Evolutionary conservation across 2,888 invertebrate species (phyloP).

Genomic region (Atethmia centrago): DNA sequence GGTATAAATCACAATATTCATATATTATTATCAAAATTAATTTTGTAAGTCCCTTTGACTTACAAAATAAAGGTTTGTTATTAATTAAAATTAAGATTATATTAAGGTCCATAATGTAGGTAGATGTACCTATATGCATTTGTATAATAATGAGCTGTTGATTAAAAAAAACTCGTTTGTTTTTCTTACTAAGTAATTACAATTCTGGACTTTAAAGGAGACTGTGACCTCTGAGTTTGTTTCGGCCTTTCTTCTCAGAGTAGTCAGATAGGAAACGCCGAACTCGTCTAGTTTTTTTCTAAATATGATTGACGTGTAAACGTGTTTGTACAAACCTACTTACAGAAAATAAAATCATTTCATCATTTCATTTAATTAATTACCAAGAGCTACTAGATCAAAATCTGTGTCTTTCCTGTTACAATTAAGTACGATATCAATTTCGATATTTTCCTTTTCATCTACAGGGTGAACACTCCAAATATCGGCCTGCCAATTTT

Average conservation of each 20-base stretch:
- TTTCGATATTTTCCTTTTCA: slow-evolving; percentile 28
- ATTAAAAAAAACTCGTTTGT: not conserved
- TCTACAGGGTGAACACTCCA: slow-evolving; percentile 14
- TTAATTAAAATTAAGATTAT: not conserved
- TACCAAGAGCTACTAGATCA: too few relatives aligned
- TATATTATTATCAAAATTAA: not conserved
- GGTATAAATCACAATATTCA: not conserved
- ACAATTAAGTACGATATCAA: slow-evolving; percentile 20
- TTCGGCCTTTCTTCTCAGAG: too few relatives aligned
- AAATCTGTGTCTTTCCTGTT: too few relatives aligned
- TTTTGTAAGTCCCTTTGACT: not conserved
- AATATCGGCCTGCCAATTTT: slow-evolving; percentile 19
- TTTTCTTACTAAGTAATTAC: not conserved
- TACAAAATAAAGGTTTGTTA: too few relatives aligned
- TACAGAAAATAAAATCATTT: too few relatives aligned
- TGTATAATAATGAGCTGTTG: not conserved
- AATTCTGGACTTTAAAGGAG: too few relatives aligned
- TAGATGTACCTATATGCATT: not conserved
- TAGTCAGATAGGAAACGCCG: too few relatives aligned
- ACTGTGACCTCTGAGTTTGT: too few relatives aligned
- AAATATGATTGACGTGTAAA: too few relatives aligned
- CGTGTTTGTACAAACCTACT: too few relatives aligned
- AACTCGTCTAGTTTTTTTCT: too few relatives aligned
- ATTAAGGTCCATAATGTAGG: not conserved
- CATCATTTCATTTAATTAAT: too few relatives aligned